Base-by-base conservation (phyloP, 2,888 invertebrate species). In the Dendrolimus pini region DNA sequence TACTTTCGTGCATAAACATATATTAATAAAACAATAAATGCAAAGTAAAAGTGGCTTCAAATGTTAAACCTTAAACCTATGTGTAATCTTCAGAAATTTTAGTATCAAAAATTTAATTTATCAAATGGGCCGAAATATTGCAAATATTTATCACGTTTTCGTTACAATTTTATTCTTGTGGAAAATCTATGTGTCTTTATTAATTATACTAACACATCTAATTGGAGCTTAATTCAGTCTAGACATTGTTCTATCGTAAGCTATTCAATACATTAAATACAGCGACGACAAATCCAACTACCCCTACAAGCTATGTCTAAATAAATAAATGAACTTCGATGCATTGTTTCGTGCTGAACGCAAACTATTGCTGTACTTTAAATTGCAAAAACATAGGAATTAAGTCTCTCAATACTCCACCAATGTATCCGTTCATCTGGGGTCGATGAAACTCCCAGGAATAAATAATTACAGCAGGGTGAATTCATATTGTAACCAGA, bases 211-310 rank as follows among this genome's bases (percentile, higher is more conserved):
- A 82, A 77, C 72, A 77, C 73, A 66, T 78, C 83, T 84, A 86
- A 80, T 83, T 85, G 86, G 85, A 84, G 83, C 83, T 79, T 83
- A 80, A 80, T 81, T 89, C 89, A 89, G 89, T 89, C 89, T 89
- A 89, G 80, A 84, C 80, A 79, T 85, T 77, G 74, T 82, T 81
- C 83, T 87, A 88, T 85, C 68, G 69, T 82, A 86, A 77, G 80
- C 82, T 82, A 81, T 71, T 66, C 64, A 65, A 72, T 72, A 75
- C 77, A 77, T 74, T 76, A 75, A 73, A 74, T 77, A 82, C 72
- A 71, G 79, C 74, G 67, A 78, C 75, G 70, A 79, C 74, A 80
- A 74, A 74, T 76, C 67, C 67, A 71, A 57, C 79, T 77, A 81
- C 58, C 63, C 61, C 80, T 82, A 82, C 71, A 65, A 77, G 69